These are phyloP conservation scores for Lasioglossum marginatum DNA, from an alignment of 2,888 invertebrate genomes.

Conservation along the genomic window DNA sequence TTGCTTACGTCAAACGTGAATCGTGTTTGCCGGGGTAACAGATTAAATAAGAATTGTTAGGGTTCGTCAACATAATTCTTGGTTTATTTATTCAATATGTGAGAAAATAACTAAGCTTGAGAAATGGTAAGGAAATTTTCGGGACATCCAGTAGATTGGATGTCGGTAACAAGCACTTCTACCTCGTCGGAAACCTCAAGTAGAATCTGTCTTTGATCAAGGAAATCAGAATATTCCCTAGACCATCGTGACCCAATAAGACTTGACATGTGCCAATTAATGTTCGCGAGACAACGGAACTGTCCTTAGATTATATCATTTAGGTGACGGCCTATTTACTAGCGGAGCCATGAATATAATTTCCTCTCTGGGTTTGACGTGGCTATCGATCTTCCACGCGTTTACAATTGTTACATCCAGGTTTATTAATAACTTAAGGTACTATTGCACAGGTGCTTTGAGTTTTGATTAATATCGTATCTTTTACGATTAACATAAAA, in stretches of 20 bases:
- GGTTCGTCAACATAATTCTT: background rate
- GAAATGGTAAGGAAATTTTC: background rate
- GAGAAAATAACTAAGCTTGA: background rate
- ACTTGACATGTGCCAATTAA: slow-evolving; percentile 9
- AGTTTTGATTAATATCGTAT: background rate
- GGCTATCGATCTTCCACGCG: background rate
- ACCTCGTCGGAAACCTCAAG: background rate
- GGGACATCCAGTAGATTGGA: background rate
- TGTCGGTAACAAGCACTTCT: background rate
- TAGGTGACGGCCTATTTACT: background rate
- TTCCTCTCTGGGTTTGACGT: background rate
- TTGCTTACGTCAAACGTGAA: background rate
- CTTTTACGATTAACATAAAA: background rate
- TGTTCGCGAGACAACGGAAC: background rate
- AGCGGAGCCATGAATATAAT: background rate
- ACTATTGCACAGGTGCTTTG: no score
- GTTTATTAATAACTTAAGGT: background rate
- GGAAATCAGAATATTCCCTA: background rate
- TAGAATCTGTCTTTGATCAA: background rate
- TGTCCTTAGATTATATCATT: slow-evolving; percentile 1
- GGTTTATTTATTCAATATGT: background rate
- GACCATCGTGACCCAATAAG: background rate
- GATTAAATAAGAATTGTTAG: background rate
- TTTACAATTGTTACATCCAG: background rate
- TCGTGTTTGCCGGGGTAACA: background rate